phyloP scores from a whole-genome alignment of 2,797 vertebrate species.

The Meriones psammophilus region DNA sequence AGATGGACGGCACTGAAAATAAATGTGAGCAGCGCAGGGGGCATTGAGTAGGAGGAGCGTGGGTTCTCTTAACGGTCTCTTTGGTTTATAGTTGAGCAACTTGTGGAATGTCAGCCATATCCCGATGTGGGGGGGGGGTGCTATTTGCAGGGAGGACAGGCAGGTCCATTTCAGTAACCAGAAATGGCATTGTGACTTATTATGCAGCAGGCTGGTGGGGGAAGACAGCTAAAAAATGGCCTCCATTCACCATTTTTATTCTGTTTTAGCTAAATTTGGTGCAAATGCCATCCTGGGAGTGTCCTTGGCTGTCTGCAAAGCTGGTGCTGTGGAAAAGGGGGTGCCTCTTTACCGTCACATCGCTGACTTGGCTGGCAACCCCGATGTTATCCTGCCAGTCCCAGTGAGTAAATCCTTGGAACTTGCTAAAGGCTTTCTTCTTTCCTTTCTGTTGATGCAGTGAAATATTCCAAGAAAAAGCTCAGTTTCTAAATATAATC shows the following conservation, averaged over 20 bases:
- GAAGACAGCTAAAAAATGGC: not conserved
- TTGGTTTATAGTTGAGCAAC: rapidly evolving
- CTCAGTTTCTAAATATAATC: not conserved
- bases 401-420: constrained; percentile 91
- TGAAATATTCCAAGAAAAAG: not conserved
- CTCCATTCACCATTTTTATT: not conserved
- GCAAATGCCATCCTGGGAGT: constrained; percentile 99
- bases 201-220: rapidly evolving
- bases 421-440: not conserved
- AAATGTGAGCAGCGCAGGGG: constrained; percentile 92
- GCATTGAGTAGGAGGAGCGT: rapidly evolving
- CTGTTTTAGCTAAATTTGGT: constrained; percentile 95
- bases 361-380: constrained; percentile 96
- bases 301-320: constrained; percentile 99
- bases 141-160: not conserved
- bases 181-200: too few species aligned
- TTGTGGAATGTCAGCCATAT: not conserved
- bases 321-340: constrained; percentile 98
- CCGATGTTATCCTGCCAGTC: constrained; percentile 97
- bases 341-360: constrained; percentile 98
- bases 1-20: constrained; percentile 99
- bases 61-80: not conserved
- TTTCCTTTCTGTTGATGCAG: not conserved
- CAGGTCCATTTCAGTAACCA: not conserved
- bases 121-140: too few species aligned